Conservation (phyloP, 23 tunicate species). For the Aplidium turbinatum region DNA sequence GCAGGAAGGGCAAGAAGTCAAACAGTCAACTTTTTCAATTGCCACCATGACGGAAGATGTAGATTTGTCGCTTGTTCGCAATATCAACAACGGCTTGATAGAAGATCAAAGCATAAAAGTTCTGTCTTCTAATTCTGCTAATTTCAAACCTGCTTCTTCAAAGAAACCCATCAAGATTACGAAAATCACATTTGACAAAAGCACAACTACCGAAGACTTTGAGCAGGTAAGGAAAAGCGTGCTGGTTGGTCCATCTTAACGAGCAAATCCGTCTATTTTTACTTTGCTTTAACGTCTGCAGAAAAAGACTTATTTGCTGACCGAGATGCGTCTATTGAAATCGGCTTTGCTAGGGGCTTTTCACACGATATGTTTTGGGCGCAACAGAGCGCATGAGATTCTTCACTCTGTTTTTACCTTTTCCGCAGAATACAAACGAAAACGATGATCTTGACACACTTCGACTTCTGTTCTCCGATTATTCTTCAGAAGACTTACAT, state of each 20-base stretch:
- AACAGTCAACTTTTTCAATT: too few relatives aligned
- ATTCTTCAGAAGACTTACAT: slow-evolving; percentile 1
- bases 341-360: too few relatives aligned
- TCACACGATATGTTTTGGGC: too few relatives aligned
- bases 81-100: neutral
- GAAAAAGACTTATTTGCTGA: too few relatives aligned
- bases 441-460: slow-evolving; percentile 37
- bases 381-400: neutral
- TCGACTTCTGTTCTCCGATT: slow-evolving; percentile 36
- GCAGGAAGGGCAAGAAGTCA: too few relatives aligned
- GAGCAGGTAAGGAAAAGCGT: neutral
- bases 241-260: neutral
- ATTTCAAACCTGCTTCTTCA: neutral
- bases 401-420: neutral
- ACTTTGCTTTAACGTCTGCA: too few relatives aligned
- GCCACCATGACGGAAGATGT: slow-evolving; percentile 19
- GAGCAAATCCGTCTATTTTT: too few relatives aligned
- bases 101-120: neutral
- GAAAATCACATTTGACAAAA: slow-evolving; percentile 30
- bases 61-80: slow-evolving; percentile 1
- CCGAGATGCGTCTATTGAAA: too few relatives aligned
- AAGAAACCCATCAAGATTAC: neutral
- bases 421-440: neutral
- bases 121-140: neutral
- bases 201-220: slow-evolving; percentile 32